Evolutionary conservation across 2,888 invertebrate genomes (phyloP), one percentile per base, ranked within the genome.

Genomic region (Hermaeophaga mercurialis): DNA sequence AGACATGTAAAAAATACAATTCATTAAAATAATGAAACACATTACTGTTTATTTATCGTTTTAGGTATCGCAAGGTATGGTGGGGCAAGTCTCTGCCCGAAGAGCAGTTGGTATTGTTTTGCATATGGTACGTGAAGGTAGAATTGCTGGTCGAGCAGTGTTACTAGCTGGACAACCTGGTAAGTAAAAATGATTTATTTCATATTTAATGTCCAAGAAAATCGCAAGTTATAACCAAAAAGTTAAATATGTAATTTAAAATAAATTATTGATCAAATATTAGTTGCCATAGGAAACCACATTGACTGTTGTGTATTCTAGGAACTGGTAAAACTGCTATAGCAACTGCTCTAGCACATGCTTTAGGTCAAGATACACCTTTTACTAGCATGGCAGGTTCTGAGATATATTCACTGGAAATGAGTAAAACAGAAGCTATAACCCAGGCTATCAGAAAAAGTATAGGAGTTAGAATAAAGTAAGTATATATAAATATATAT

Each of bases 311-410:
- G 5, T 26, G 26, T 22, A 28, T 46, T 56, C 43, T 53, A 73
- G 74, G 76, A 38, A 89, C 89, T 1, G 96, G 98, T 8, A 99
- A 99, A 80, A 99, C 99, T 0, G 99, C 99, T 0, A 94, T 99
- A 34, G 99, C 99, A 0, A 97, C 98, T 85, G 99, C 93, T 0
- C 83, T 97, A 72, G 94, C 96, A 0, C 94, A 95, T 73, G 92
- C 96, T 0, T 77, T 97, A 6, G 96, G 96, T 0, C 84, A 85
- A 1, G 98, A 98, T 73, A 98, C 98, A 1, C 99, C 99, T 0
- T 99, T 99, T 72, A 98, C 97, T 0, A 93, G 94, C 68, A 97
- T 99, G 89, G 94, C 97, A 9, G 99, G 96, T 0, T 96, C 96
- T 1, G 99, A 99, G 80, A 96, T 99, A 58, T 99, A 94, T 77